Conservation (phyloP, 2,797 vertebrate species). For the Myripristis murdjan region DNA sequence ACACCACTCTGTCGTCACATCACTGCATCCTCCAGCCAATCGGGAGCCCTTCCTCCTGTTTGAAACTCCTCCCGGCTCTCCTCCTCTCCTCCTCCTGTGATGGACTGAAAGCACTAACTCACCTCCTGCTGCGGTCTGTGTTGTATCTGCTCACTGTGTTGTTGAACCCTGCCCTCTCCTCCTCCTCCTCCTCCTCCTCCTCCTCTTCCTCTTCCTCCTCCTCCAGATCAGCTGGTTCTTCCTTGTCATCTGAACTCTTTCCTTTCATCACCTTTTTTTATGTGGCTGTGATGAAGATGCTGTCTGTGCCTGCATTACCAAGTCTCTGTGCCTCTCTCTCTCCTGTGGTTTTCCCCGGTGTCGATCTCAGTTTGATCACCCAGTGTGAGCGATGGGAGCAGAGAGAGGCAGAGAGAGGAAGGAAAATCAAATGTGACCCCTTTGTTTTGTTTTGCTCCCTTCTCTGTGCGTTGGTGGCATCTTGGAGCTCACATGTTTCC, state of each 20-base stretch:
- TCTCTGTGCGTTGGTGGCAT: slow-evolving; percentile 24
- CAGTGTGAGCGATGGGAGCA: background rate
- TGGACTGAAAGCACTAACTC: slow-evolving; percentile 46
- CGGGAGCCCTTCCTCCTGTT: slow-evolving; percentile 20
- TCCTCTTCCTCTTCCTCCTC: slow-evolving; percentile 2
- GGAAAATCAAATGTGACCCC: background rate
- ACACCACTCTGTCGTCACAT: background rate
- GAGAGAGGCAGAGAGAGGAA: too few species aligned
- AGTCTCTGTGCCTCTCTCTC: slow-evolving; percentile 1
- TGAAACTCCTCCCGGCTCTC: slow-evolving; percentile 31
- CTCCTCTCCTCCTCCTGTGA: slow-evolving; percentile 9
- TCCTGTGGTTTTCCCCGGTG: background rate
- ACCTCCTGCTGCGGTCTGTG: slow-evolving; percentile 14
- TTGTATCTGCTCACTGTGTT: slow-evolving; percentile 21
- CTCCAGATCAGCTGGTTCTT: background rate
- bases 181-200: background rate
- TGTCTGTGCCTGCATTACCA: background rate
- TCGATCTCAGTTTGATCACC: background rate
- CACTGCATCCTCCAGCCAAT: slow-evolving; percentile 12
- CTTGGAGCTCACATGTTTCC: too few species aligned
- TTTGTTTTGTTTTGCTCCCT: background rate
- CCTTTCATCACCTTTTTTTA: background rate
- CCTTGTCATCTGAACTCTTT: slow-evolving; percentile 5
- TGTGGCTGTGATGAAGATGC: slow-evolving; percentile 24
- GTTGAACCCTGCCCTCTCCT: background rate